These are phyloP conservation scores for Tortrix viridana DNA, from an alignment of 2,888 invertebrate genomes.

Conservation along the genomic window DNA sequence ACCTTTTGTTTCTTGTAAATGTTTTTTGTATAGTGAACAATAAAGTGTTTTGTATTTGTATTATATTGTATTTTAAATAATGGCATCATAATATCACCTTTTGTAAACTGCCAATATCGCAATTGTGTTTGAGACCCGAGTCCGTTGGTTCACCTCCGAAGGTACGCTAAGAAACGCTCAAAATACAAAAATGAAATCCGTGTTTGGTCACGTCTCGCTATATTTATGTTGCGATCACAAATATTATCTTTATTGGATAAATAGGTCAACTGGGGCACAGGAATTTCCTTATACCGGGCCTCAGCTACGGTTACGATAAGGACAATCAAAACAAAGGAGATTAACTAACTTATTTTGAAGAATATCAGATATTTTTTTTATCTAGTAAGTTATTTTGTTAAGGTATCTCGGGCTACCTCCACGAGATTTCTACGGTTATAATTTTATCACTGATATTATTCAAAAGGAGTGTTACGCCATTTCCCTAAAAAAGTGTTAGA, in stretches of 20 bases:
- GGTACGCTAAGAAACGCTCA: slow-evolving; percentile 7
- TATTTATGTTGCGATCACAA: slow-evolving; percentile 19
- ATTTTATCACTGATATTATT: no score
- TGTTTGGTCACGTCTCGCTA: slow-evolving; percentile 14
- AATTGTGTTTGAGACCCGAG: slow-evolving; percentile 43
- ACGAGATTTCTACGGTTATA: no score
- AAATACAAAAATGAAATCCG: slow-evolving; percentile 20
- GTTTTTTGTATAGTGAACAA: no score
- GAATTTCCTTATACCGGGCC: slow-evolving; percentile 23
- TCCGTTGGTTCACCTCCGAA: neutral
- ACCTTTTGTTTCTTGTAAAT: no score
- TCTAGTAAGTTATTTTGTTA: neutral
- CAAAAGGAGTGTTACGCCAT: no score
- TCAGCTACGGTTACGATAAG: slow-evolving; percentile 11
- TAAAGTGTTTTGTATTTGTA: no score
- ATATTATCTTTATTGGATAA: slow-evolving; percentile 29
- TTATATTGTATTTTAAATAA: no score
- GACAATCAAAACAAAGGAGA: slow-evolving; percentile 14
- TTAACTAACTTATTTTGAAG: slow-evolving; percentile 1
- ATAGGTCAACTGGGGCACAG: slow-evolving; percentile 12
- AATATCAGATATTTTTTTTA: neutral
- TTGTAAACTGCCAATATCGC: no score
- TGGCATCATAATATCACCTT: no score
- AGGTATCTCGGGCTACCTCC: neutral
- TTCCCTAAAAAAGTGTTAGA: slow-evolving; percentile 1